Percentiles rank a stretch among this genome's conserved stretches.
These are phyloP conservation scores for Catharus ustulatus DNA, from an alignment of 2,797 vertebrate genomes.

Conservation along the genomic window DNA sequence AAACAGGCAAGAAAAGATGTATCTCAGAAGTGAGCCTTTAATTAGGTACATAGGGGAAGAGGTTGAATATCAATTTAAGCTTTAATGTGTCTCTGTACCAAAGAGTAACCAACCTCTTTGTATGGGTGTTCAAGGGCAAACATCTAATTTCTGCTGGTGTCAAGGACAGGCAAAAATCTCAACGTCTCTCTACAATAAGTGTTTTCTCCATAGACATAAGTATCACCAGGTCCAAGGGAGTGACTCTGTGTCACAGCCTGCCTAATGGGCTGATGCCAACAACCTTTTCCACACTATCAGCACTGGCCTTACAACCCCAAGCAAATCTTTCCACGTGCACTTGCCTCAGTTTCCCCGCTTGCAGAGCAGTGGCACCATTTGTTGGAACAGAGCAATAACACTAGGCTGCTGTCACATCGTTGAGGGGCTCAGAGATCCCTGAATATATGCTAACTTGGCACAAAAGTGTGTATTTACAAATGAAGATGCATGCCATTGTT, in stretches of 20 bases:
- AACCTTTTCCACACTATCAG: not conserved
- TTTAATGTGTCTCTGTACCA: not conserved
- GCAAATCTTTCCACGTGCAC: accelerated
- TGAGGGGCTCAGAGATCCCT: constrained; percentile 19
- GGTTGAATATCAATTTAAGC: constrained; percentile 15
- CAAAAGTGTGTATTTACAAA: constrained; percentile 49
- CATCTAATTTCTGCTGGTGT: not conserved
- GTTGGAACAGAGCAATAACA: not conserved
- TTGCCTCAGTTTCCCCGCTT: constrained; percentile 36
- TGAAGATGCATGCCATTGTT: constrained; percentile 40
- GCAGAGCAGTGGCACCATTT: not conserved
- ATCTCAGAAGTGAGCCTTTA: not conserved
- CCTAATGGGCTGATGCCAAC: not conserved
- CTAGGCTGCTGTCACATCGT: not conserved
- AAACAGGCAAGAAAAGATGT: not conserved
- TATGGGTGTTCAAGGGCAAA: constrained; percentile 2
- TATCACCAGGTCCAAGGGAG: not conserved
- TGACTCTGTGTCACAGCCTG: not conserved
- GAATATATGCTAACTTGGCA: constrained; percentile 21
- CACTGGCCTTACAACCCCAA: not conserved
- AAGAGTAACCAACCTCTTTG: not conserved
- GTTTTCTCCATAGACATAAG: not conserved
- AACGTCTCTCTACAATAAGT: not conserved
- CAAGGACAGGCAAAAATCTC: constrained; percentile 14
- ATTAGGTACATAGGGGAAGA: not conserved